Percentiles rank a stretch among this genome's conserved stretches.
Conservation (phyloP, 2,113 vertebrate genomes). For the Athene noctua region DNA sequence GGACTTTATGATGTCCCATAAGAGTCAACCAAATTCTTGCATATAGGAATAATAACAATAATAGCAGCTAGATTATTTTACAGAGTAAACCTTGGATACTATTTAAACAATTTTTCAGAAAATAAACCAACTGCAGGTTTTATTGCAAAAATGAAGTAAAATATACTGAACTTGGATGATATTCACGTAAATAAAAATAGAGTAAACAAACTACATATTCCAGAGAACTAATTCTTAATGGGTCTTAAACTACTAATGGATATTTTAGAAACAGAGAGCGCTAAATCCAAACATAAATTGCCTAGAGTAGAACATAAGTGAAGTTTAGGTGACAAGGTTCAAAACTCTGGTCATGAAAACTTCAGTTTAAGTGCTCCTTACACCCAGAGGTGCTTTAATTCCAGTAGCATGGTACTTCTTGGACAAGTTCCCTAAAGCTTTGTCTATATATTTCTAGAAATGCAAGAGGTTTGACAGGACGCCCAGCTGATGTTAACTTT, state of each 20-base stretch:
- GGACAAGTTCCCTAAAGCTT: background rate
- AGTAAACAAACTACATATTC: background rate
- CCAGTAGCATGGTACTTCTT: background rate
- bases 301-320: background rate
- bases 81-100: background rate
- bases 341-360: background rate
- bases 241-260: background rate
- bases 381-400: background rate
- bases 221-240: background rate
- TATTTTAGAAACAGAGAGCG: background rate
- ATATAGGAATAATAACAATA: background rate
- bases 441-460: background rate
- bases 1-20: background rate
- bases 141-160: background rate
- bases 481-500: background rate
- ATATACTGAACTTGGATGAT: background rate
- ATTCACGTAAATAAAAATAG: background rate
- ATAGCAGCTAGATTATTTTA: background rate
- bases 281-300: background rate
- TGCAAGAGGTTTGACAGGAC: background rate
- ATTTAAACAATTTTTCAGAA: background rate
- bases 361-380: background rate
- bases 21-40: background rate
- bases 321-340: background rate
- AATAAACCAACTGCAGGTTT: background rate